Evolutionary conservation across 1,140 invertebrate species (phyloP).

Genomic region (Stegodyphus mimosarum): DNA sequence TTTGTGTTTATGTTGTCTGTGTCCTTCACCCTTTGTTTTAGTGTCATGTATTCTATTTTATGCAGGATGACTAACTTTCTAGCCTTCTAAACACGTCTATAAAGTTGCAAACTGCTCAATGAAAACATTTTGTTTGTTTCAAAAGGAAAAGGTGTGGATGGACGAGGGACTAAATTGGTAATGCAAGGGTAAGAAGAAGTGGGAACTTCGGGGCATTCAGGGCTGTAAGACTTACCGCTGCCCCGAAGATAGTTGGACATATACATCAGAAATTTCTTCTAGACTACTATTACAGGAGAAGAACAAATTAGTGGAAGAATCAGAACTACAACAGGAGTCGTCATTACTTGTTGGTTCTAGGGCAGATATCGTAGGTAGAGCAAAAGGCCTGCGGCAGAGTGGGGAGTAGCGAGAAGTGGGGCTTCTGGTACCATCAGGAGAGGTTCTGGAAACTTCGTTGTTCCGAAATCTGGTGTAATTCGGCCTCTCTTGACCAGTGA

Average conservation of each 20-base stretch:
- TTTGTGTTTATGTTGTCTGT: no score
- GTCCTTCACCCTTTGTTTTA: no score
- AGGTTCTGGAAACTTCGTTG: constrained; percentile 24
- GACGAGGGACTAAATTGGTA: no score
- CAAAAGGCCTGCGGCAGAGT: constrained; percentile 45
- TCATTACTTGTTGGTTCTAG: constrained; percentile 60
- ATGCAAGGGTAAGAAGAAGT: no score
- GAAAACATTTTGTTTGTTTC: no score
- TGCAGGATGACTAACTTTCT: no score
- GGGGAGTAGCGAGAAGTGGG: constrained; percentile 59
- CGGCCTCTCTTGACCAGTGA: constrained; percentile 61
- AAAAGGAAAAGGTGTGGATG: no score
- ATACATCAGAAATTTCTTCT: constrained; percentile 40
- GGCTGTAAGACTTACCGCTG: not conserved
- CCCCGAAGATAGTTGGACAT: constrained; percentile 8
- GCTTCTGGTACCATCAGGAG: constrained; percentile 34
- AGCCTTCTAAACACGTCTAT: no score
- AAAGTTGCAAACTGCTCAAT: no score
- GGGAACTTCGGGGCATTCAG: no score
- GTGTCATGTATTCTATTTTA: no score
- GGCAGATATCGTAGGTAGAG: constrained; percentile 32
- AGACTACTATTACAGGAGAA: constrained; percentile 58
- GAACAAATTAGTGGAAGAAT: constrained; percentile 54
- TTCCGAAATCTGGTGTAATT: constrained; percentile 60
- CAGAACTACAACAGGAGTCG: constrained; percentile 56